Base-by-base conservation (phyloP, 2,797 vertebrate genomes). In the Mionectes olivaceus region DNA sequence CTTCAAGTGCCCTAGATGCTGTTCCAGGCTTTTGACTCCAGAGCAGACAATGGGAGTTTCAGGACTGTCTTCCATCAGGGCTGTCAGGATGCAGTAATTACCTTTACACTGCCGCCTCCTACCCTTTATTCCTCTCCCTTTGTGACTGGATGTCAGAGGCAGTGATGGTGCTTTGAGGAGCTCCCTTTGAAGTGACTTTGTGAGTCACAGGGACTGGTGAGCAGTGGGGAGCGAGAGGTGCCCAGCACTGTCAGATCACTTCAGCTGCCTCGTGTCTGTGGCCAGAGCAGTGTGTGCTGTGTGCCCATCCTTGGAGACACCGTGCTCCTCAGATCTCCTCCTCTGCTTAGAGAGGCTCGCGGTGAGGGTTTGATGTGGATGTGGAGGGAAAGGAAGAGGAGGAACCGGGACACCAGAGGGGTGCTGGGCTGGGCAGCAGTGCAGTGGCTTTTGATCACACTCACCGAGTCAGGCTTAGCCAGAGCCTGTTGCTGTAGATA, bases 101-200 rank as follows among this genome's bases (percentile, higher is more conserved):
- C 59, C 50, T 88, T 78, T 82, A 30, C 7, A 4, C 76, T 73
- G 91, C 70, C 2, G 18, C 83, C 68, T 93, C 37, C 88, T 90
- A 57, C 80, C 71, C 71, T 95, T 93, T 96, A 33, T 93, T 94
- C 83, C 70, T 92, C 44, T 89, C 56, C 86, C 52, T 43, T 94
- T 83, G 89, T 63, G 41, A 59, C 87, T 65, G 61, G 35, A 73
- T 91, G 85, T 91, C 21, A 13, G 61, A 91, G 76, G 57, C 82
- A 87, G 65, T 3, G 7, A 27, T 3, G 4, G 33, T 18, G 19
- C 89, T 95, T 95, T 96, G 89, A 94, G 91, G 80, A 90, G 55
- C 80, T 91, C 25, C 80, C 92, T 95, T 95, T 93, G 92, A 93
- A 93, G 92, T 83, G 87, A 69, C 76, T 95, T 85, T 71, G 57